Percentiles rank a stretch among this genome's conserved stretches.
phyloP scores from a whole-genome alignment of 2,888 invertebrate genomes.

The Eulithis prunata region DNA sequence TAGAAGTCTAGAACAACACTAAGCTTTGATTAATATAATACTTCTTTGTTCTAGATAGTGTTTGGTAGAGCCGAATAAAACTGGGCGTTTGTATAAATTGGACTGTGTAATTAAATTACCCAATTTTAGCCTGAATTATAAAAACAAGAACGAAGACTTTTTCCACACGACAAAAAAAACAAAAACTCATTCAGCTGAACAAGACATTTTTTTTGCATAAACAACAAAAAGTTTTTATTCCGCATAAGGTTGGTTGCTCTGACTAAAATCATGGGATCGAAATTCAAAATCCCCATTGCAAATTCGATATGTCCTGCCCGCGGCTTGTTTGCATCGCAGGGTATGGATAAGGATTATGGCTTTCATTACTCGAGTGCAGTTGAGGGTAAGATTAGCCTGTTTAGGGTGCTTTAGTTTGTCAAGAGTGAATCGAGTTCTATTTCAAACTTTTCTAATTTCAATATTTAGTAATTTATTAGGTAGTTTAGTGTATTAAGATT shows the following conservation, averaged over 20 bases:
- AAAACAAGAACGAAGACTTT: neutral
- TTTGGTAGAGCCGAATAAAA: neutral
- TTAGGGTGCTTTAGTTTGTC: slow-evolving; percentile 20
- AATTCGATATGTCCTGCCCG: slow-evolving; percentile 54
- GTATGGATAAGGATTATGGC: slow-evolving; percentile 39
- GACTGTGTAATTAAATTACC: too few relatives aligned
- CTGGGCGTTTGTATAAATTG: too few relatives aligned
- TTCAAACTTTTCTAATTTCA: too few relatives aligned
- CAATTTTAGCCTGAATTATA: too few relatives aligned
- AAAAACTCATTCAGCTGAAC: neutral
- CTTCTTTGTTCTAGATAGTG: neutral
- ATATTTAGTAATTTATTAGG: too few relatives aligned
- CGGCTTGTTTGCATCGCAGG: slow-evolving; percentile 43
- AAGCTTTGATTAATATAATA: neutral
- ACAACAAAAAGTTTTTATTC: slow-evolving; percentile 20
- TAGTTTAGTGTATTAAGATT: too few relatives aligned
- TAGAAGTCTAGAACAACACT: slow-evolving; percentile 18
- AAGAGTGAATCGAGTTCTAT: too few relatives aligned
- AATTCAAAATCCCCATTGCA: slow-evolving; percentile 64
- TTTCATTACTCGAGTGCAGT: slow-evolving; percentile 41
- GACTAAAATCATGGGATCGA: slow-evolving; percentile 48
- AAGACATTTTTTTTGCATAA: neutral
- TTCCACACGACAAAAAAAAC: neutral
- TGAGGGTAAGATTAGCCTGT: slow-evolving; percentile 35
- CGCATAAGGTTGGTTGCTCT: slow-evolving; percentile 16